Evolutionary conservation across 2,888 invertebrate genomes (phyloP).

Genomic region (Drosophila mercatorum): DNA sequence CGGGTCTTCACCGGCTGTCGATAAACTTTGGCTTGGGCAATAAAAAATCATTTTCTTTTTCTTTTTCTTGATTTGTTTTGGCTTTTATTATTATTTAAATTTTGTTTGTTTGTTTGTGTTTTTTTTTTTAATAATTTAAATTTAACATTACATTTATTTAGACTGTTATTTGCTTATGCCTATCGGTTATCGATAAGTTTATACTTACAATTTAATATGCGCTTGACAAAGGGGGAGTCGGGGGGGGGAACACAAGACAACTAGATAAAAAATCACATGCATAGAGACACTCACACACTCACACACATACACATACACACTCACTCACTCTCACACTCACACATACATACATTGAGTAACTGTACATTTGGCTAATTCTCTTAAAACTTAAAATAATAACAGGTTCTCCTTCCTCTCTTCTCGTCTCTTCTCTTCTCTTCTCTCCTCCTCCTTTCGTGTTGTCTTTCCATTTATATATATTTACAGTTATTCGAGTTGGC

Average conservation of each 20-base stretch:
- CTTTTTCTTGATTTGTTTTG: slow-evolving; percentile 50
- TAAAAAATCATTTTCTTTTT: slow-evolving; percentile 21
- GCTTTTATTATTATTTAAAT: slow-evolving; percentile 44
- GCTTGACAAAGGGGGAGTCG: slow-evolving; percentile 32
- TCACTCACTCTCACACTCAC: slow-evolving; percentile 11
- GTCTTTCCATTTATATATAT: slow-evolving; percentile 20
- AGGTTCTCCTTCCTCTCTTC: neutral
- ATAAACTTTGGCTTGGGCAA: slow-evolving; percentile 20
- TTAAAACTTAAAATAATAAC: slow-evolving; percentile 61
- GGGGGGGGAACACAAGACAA: slow-evolving; percentile 54
- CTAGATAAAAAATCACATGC: slow-evolving; percentile 53
- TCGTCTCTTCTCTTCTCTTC: too few species aligned
- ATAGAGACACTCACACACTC: slow-evolving; percentile 10
- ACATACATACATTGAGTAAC: slow-evolving; percentile 56
- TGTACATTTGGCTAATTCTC: slow-evolving; percentile 66
- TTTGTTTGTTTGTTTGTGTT: slow-evolving; percentile 15
- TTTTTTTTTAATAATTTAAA: slow-evolving; percentile 63
- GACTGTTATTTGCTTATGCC: slow-evolving; percentile 24
- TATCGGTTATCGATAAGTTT: slow-evolving; percentile 38
- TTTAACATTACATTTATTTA: slow-evolving; percentile 66
- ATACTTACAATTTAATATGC: slow-evolving; percentile 39
- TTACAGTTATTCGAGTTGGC: slow-evolving; percentile 33
- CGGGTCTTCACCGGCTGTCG: slow-evolving; percentile 35
- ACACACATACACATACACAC: slow-evolving; percentile 2
- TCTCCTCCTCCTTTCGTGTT: too few species aligned